phyloP scores from a whole-genome alignment of 2,113 vertebrate genomes.

The Rhea americana region DNA sequence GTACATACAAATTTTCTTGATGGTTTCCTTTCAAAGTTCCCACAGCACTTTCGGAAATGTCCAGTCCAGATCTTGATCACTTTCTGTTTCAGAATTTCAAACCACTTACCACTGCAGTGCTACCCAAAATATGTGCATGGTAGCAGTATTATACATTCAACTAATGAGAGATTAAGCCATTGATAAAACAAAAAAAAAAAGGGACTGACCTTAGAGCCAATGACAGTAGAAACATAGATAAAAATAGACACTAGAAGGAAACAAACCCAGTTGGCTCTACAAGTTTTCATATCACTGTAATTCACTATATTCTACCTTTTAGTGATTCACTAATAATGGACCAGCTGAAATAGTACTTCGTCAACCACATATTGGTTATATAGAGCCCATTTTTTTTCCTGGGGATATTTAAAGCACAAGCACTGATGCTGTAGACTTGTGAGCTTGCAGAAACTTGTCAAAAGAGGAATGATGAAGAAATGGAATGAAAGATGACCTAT shows the following conservation, averaged over 20 bases:
- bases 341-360: neutral
- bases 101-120: neutral
- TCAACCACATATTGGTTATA: neutral
- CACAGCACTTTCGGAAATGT: neutral
- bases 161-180: neutral
- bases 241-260: neutral
- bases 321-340: neutral
- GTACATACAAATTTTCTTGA: neutral
- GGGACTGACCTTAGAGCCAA: neutral
- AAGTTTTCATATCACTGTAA: neutral
- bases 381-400: neutral
- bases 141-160: neutral
- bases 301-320: neutral
- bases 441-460: neutral
- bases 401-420: neutral
- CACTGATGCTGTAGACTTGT: neutral
- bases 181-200: neutral
- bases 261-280: neutral
- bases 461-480: neutral
- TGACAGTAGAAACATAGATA: neutral
- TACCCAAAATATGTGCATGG: neutral
- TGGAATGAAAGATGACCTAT: neutral
- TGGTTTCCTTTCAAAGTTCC: neutral
- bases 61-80: neutral
- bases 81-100: neutral